phyloP scores from a whole-genome alignment of 2,797 vertebrate genomes.

The Lutjanus argentimaculatus region DNA sequence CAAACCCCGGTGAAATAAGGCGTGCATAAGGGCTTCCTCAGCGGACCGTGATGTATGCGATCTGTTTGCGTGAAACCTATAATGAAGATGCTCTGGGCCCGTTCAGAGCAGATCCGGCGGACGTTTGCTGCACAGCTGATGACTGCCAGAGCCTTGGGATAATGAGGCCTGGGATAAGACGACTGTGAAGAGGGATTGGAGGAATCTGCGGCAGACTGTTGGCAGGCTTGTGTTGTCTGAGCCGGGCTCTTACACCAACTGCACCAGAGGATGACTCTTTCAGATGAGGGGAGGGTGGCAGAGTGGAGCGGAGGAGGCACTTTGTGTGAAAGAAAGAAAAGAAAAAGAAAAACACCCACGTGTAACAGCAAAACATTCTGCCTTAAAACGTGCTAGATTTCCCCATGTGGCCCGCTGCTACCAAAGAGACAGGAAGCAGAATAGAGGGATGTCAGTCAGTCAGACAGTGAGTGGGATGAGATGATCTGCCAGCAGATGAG shows the following conservation, averaged over 20 bases:
- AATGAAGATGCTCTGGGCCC: slow-evolving; percentile 57
- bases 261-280: slow-evolving; percentile 48
- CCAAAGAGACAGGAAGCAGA: slow-evolving; percentile 48
- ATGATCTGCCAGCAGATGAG: slow-evolving; percentile 54
- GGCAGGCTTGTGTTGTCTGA: slow-evolving; percentile 72
- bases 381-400: slow-evolving; percentile 37
- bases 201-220: slow-evolving; percentile 67
- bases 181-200: slow-evolving; percentile 64
- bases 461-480: slow-evolving; percentile 66
- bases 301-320: slow-evolving; percentile 11
- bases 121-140: slow-evolving; percentile 44
- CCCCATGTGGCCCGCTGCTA: slow-evolving; percentile 40
- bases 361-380: slow-evolving; percentile 44
- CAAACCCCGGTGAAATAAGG: slow-evolving; percentile 44
- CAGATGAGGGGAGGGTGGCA: slow-evolving; percentile 25
- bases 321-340: slow-evolving; percentile 36
- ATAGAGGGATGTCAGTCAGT: slow-evolving; percentile 59
- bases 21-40: slow-evolving; percentile 42
- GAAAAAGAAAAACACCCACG: slow-evolving; percentile 51
- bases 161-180: slow-evolving; percentile 72
- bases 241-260: slow-evolving; percentile 58
- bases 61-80: slow-evolving; percentile 45
- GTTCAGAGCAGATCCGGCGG: slow-evolving; percentile 45
- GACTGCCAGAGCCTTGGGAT: slow-evolving; percentile 69
- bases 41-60: slow-evolving; percentile 40